phyloP scores from a whole-genome alignment of 1,140 invertebrate species.

The Philopotamus ludificatus region DNA sequence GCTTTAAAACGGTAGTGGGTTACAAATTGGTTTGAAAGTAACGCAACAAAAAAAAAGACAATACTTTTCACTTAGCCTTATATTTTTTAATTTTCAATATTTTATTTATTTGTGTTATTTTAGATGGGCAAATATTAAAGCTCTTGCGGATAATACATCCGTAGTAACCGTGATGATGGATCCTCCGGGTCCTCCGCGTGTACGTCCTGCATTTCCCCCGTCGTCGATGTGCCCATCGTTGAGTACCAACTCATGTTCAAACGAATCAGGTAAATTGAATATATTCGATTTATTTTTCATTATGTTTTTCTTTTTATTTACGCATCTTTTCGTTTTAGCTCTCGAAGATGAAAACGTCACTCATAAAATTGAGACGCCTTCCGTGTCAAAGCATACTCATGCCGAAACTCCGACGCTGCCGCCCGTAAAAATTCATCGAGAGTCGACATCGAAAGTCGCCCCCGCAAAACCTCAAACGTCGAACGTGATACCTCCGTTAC shows the following conservation, averaged over 20 bases:
- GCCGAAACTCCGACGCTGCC: neutral
- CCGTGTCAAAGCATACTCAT: neutral
- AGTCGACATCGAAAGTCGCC: neutral
- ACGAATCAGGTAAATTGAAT: too few species aligned
- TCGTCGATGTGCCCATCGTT: neutral
- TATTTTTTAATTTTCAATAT: neutral
- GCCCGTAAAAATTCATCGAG: neutral
- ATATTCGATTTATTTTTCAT: too few species aligned
- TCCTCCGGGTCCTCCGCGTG: conserved; percentile 77
- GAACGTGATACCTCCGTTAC: conserved; percentile 43
- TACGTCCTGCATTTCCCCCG: conserved; percentile 51
- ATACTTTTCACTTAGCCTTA: neutral
- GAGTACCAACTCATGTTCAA: too few species aligned
- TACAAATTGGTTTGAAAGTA: too few species aligned
- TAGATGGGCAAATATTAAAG: conserved; percentile 72
- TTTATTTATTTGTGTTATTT: neutral
- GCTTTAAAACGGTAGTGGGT: too few species aligned
- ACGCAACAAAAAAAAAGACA: neutral
- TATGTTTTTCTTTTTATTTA: too few species aligned
- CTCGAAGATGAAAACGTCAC: too few species aligned
- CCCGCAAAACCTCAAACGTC: neutral
- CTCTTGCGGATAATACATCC: conserved; percentile 93
- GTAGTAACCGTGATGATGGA: conserved; percentile 92
- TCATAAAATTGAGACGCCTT: neutral
- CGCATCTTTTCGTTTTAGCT: too few species aligned